A percentile compares a stretch with the other conserved stretches of the same genome.
These are phyloP conservation scores for Stomatorhinus walkeri DNA, from an alignment of 2,797 vertebrate species.

Conservation along the genomic window DNA sequence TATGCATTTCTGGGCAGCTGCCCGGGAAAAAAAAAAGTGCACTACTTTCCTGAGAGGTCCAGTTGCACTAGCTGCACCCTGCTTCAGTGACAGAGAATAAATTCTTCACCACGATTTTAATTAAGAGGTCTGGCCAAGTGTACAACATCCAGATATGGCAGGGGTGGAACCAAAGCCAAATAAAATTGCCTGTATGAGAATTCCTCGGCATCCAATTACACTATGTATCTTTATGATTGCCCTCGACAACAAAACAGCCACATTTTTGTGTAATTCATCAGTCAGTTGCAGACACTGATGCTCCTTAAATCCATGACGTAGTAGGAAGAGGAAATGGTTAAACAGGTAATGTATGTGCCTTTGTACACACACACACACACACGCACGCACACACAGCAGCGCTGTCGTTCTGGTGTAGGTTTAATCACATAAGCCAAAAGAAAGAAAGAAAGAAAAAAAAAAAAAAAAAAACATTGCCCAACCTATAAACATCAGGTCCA, in stretches of 20 bases:
- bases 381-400: not conserved
- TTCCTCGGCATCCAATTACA: not conserved
- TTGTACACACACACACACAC: not conserved
- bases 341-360: not conserved
- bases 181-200: not conserved
- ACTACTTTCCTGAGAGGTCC: not conserved
- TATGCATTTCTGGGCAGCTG: not conserved
- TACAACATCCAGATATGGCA: not conserved
- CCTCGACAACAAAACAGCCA: not conserved
- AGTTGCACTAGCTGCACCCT: not conserved
- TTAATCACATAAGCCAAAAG: not conserved
- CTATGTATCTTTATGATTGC: not conserved
- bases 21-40: not conserved
- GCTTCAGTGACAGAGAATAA: not conserved
- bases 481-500: not conserved
- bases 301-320: not conserved
- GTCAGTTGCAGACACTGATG: not conserved
- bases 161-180: not conserved
- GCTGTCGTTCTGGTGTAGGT: not conserved
- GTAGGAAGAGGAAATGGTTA: not conserved
- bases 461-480: not conserved
- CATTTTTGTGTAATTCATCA: not conserved
- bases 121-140: not conserved
- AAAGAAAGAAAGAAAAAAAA: not conserved
- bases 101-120: not conserved